phyloP scores from a whole-genome alignment of 2,888 invertebrate genomes.

The Synanthedon vespiformis region DNA sequence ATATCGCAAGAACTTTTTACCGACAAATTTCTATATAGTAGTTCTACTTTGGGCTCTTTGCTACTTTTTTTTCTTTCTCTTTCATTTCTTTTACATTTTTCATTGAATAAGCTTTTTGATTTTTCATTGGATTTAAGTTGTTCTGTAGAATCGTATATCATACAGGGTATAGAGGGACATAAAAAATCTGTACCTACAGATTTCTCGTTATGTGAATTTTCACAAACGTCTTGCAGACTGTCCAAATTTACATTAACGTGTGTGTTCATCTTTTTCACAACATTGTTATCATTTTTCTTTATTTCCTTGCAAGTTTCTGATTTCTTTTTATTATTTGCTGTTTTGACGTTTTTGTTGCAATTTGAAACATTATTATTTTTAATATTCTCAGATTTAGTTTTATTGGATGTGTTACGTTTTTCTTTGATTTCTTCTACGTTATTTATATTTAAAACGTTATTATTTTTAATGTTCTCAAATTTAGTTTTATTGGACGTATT shows the following conservation, averaged over 20 bases:
- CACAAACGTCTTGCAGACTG: slow-evolving; percentile 39
- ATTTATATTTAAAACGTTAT: background rate
- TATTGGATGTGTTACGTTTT: background rate
- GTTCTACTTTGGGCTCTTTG: slow-evolving; percentile 31
- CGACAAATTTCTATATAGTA: slow-evolving; percentile 49
- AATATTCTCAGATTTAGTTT: background rate
- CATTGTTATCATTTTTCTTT: background rate
- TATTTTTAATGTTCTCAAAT: background rate
- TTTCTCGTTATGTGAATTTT: slow-evolving; percentile 15
- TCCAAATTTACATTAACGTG: slow-evolving; percentile 41
- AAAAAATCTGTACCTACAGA: slow-evolving; percentile 49
- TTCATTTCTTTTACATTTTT: slow-evolving; percentile 15
- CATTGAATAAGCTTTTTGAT: slow-evolving; percentile 10
- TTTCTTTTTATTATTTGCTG: background rate
- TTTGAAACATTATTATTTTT: no score
- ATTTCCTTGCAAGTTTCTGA: no score
- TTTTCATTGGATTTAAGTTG: slow-evolving; percentile 8
- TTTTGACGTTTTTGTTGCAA: background rate
- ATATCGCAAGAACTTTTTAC: slow-evolving; percentile 34
- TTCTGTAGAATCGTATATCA: slow-evolving; percentile 40
- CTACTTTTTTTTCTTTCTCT: slow-evolving; percentile 5
- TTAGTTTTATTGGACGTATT: background rate
- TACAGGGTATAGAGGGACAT: slow-evolving; percentile 48
- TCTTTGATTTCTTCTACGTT: slow-evolving; percentile 6
- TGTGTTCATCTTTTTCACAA: slow-evolving; percentile 5